phyloP scores from a whole-genome alignment of 2,888 invertebrate genomes.

The Dichetophora obliterata region DNA sequence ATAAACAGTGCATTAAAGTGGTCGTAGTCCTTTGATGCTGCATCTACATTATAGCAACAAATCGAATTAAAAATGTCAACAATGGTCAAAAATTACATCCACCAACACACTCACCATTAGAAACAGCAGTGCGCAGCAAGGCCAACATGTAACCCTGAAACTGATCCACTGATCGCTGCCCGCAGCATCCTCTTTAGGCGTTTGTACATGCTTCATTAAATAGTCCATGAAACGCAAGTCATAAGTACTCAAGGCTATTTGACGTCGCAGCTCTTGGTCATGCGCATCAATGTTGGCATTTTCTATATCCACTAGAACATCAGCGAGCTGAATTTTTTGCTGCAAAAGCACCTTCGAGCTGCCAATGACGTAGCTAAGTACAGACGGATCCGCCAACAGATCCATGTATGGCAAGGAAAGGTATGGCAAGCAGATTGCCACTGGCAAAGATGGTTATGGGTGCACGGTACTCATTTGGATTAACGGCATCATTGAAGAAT shows the following conservation, averaged over 20 bases:
- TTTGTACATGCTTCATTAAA: too few species aligned
- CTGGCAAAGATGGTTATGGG: slow-evolving; percentile 90
- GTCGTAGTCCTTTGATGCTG: too few species aligned
- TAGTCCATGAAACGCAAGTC: too few species aligned
- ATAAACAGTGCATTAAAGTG: too few species aligned
- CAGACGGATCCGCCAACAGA: too few species aligned
- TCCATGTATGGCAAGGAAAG: slow-evolving; percentile 94
- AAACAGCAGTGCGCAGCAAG: slow-evolving; percentile 77
- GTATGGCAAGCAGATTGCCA: slow-evolving; percentile 95
- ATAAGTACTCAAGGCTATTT: too few species aligned
- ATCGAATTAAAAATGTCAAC: too few species aligned
- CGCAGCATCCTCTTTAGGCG: slow-evolving; percentile 80
- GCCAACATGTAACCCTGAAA: slow-evolving; percentile 89
- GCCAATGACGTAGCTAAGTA: slow-evolving; percentile 91
- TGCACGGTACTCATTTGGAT: slow-evolving; percentile 80
- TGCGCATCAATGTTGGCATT: too few species aligned
- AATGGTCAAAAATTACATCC: too few species aligned
- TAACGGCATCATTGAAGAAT: slow-evolving; percentile 62
- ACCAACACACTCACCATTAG: slow-evolving; percentile 38
- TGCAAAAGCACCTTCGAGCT: slow-evolving; percentile 99
- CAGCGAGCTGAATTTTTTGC: slow-evolving; percentile 92
- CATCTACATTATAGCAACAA: too few species aligned
- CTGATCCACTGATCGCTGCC: slow-evolving; percentile 98
- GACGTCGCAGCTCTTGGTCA: too few species aligned
- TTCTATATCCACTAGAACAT: slow-evolving; percentile 91